Evolutionary conservation across 1,140 invertebrate genomes (phyloP).

Genomic region (Chionoecetes opilio): DNA sequence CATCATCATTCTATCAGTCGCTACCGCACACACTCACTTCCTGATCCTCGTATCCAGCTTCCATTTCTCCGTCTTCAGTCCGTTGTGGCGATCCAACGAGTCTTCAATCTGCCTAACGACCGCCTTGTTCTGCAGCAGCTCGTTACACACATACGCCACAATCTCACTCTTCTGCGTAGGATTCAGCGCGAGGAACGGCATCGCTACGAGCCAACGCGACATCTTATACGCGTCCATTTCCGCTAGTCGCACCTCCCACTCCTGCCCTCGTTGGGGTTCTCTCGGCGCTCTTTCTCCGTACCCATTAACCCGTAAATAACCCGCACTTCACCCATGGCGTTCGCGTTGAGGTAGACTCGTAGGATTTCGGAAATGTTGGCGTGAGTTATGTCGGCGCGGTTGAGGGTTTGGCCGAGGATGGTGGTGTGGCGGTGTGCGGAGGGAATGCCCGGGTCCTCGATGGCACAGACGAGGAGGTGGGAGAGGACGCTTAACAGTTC

Average conservation of each 20-base stretch:
- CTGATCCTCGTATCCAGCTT: constrained; percentile 88
- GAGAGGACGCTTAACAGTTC: constrained; percentile 94
- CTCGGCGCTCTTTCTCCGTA: constrained; percentile 77
- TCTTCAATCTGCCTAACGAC: constrained; percentile 87
- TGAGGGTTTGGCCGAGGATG: constrained; percentile 93
- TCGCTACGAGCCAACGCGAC: constrained; percentile 89
- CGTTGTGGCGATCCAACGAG: constrained; percentile 85
- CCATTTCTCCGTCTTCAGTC: constrained; percentile 88
- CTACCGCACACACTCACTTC: constrained; percentile 72
- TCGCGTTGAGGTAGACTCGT: constrained; percentile 94
- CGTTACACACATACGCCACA: constrained; percentile 95
- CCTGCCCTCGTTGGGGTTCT: constrained; percentile 78
- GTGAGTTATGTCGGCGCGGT: constrained; percentile 95
- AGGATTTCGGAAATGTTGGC: constrained; percentile 96
- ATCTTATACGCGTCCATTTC: constrained; percentile 86
- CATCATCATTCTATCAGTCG: neutral
- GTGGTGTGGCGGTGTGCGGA: constrained; percentile 94
- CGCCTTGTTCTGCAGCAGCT: constrained; percentile 95
- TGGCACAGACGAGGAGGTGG: constrained; percentile 95
- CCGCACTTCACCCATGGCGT: constrained; percentile 90
- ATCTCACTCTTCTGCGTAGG: constrained; percentile 94
- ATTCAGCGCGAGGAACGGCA: constrained; percentile 93
- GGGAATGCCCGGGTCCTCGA: constrained; percentile 97
- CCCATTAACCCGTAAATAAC: constrained; percentile 70
- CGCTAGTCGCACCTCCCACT: constrained; percentile 74